These are phyloP conservation scores for Camponotus vicinus DNA, from an alignment of 1,140 invertebrate species.

Conservation along the genomic window DNA sequence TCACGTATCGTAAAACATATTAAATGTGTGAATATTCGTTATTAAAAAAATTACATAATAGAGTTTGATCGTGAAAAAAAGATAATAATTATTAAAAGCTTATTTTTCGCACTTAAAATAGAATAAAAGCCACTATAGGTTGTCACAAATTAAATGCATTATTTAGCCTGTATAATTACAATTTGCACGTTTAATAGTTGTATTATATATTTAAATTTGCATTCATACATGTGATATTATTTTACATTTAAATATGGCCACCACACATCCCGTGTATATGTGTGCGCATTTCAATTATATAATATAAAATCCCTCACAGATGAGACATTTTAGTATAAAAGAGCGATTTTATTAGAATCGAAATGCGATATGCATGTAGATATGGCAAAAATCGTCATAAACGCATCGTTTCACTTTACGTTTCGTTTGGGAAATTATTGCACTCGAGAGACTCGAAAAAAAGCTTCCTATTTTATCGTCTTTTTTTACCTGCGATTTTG, in stretches of 20 bases:
- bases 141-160: not conserved
- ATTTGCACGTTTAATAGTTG: not conserved
- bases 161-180: not conserved
- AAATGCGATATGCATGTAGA: not conserved
- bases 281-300: not conserved
- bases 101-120: no score
- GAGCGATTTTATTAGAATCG: not conserved
- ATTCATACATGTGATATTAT: not conserved
- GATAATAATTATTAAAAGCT: slow-evolving; percentile 2
- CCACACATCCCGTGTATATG: no score
- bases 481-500: slow-evolving; percentile 23
- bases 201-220: not conserved
- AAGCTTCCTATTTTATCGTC: not conserved
- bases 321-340: not conserved
- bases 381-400: not conserved
- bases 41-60: not conserved
- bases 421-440: not conserved
- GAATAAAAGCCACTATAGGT: not conserved
- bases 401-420: not conserved
- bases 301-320: not conserved
- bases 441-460: not conserved
- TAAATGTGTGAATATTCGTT: not conserved
- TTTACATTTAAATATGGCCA: not conserved
- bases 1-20: slow-evolving; percentile 7
- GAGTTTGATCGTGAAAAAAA: not conserved